Conservation (phyloP, 1,140 invertebrate genomes). For the Pseudachorutes palmiensis region DNA sequence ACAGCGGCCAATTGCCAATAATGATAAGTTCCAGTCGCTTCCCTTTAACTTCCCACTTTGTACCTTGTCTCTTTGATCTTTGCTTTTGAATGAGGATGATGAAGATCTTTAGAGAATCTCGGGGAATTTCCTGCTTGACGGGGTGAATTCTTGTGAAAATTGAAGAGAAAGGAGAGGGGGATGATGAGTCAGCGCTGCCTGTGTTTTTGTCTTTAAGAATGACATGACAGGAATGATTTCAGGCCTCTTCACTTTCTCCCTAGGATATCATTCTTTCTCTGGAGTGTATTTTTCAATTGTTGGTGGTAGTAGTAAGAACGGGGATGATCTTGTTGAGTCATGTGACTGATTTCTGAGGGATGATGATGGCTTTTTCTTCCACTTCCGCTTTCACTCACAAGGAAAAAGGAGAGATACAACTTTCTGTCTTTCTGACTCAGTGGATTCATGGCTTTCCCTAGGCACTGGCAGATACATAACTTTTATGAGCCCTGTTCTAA, state of each 20-base stretch:
- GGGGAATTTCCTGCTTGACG: too few relatives aligned
- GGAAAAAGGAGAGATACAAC: too few relatives aligned
- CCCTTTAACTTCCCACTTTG: neutral
- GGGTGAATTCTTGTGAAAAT: neutral
- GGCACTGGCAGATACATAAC: too few relatives aligned
- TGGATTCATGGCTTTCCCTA: neutral
- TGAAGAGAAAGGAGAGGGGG: neutral
- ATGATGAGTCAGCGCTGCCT: neutral
- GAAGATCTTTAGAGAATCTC: neutral
- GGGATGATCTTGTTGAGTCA: slow-evolving; percentile 10
- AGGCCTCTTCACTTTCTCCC: neutral
- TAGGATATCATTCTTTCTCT: neutral
- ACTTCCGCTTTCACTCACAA: neutral
- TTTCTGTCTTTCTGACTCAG: neutral
- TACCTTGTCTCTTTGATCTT: slow-evolving; percentile 10
- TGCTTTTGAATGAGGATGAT: slow-evolving; percentile 1
- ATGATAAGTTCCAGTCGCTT: too few relatives aligned
- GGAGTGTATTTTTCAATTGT: neutral
- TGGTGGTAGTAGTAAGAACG: neutral
- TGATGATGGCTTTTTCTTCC: neutral
- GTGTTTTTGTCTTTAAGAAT: neutral
- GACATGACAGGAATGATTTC: neutral
- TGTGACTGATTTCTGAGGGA: neutral
- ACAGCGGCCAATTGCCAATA: too few relatives aligned
- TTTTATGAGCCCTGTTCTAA: too few relatives aligned